These are phyloP conservation scores for Podotricha telesiphe DNA, from an alignment of 2,888 invertebrate genomes.

Conservation along the genomic window DNA sequence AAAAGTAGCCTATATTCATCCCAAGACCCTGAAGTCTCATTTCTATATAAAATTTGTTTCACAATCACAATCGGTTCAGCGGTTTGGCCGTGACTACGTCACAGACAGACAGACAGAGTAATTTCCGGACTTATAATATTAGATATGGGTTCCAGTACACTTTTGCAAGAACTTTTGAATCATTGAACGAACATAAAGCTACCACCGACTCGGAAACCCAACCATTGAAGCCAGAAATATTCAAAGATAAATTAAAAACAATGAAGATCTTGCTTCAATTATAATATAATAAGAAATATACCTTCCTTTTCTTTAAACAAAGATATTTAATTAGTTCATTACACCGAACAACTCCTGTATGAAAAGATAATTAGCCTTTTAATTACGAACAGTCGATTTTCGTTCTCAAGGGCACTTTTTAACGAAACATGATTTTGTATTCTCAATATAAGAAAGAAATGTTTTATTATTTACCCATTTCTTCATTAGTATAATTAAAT, in stretches of 20 bases:
- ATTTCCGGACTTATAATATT: too few species aligned
- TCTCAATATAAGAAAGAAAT: not conserved
- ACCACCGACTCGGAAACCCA: too few species aligned
- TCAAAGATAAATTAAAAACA: not conserved
- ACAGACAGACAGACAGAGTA: too few species aligned
- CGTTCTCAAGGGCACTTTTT: conserved; percentile 16
- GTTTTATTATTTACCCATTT: conserved; percentile 2
- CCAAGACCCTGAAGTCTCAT: too few species aligned
- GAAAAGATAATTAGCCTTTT: conserved; percentile 20
- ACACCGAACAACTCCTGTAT: conserved; percentile 17
- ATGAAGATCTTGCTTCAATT: not conserved
- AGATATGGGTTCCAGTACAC: too few species aligned
- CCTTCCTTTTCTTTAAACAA: not conserved
- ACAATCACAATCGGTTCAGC: too few species aligned
- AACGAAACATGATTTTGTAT: conserved; percentile 3
- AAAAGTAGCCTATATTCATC: too few species aligned
- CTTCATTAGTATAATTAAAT: conserved; percentile 1
- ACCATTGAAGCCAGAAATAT: not conserved
- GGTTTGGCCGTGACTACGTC: too few species aligned
- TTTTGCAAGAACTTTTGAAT: too few species aligned
- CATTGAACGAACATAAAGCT: too few species aligned
- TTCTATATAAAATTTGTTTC: too few species aligned
- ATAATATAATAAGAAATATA: not conserved
- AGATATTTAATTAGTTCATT: conserved; percentile 11
- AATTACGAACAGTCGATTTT: conserved; percentile 20